phyloP scores from a whole-genome alignment of 1,140 invertebrate genomes.

The Frieseomelitta varia region DNA sequence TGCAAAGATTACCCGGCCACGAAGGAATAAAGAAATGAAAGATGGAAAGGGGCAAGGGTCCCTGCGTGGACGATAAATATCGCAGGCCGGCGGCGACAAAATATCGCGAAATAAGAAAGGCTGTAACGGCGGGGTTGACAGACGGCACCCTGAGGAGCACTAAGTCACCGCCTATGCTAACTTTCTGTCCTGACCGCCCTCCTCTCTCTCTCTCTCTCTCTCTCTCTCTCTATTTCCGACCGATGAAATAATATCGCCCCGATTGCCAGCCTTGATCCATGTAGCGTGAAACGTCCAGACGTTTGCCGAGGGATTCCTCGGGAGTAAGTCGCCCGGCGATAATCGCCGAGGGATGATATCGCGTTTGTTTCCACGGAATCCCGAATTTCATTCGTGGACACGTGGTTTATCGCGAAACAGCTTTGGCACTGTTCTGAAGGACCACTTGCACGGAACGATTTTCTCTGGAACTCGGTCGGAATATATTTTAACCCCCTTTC shows the following conservation, averaged over 20 bases:
- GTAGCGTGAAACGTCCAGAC: conserved; percentile 66
- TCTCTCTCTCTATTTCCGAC: conserved; percentile 52
- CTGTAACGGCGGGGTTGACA: conserved; percentile 67
- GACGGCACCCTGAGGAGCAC: conserved; percentile 79
- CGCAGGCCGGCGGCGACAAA: conserved; percentile 68
- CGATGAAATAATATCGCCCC: conserved; percentile 77
- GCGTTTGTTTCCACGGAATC: not conserved
- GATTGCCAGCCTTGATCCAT: conserved; percentile 68
- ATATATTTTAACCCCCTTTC: not conserved
- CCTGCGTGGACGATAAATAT: conserved; percentile 72
- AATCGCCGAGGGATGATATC: conserved; percentile 17
- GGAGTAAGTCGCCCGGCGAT: conserved; percentile 20
- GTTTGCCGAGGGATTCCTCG: conserved; percentile 20
- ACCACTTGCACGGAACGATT: not conserved
- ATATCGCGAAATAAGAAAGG: conserved; percentile 74
- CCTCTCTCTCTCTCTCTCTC: no score
- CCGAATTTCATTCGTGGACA: not conserved
- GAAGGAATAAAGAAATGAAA: conserved; percentile 8
- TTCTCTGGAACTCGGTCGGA: not conserved
- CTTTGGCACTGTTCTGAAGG: not conserved
- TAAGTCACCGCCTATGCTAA: conserved; percentile 78
- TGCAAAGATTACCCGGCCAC: conserved; percentile 14
- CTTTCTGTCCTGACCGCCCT: conserved; percentile 58
- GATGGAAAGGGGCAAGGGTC: not conserved
- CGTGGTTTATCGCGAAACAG: not conserved